These are phyloP conservation scores for Alsophila aescularia DNA, from an alignment of 2,888 invertebrate species.

Conservation along the genomic window DNA sequence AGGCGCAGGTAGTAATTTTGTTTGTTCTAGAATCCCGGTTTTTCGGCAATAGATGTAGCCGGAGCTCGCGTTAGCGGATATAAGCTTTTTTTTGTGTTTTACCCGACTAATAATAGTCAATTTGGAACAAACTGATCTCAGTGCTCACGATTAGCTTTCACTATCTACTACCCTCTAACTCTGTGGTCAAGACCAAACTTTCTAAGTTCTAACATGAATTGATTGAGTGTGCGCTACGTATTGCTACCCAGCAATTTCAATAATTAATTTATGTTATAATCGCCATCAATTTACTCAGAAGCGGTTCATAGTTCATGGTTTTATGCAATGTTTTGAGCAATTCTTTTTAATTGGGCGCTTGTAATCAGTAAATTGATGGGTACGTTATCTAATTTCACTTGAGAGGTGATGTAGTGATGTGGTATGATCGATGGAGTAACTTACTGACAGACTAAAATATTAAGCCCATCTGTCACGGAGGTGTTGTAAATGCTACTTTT, in stretches of 20 bases:
- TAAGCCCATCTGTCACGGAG: slow-evolving; percentile 30
- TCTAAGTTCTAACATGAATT: slow-evolving; percentile 59
- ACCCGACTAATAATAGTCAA: too few species aligned
- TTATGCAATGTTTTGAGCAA: slow-evolving; percentile 51
- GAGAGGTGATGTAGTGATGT: slow-evolving; percentile 13
- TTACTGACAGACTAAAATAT: slow-evolving; percentile 31
- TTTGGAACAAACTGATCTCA: too few species aligned
- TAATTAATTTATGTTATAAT: slow-evolving; percentile 59
- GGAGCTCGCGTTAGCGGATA: too few species aligned
- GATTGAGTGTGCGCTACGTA: slow-evolving; percentile 47
- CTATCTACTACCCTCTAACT: neutral
- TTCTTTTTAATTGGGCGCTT: slow-evolving; percentile 57
- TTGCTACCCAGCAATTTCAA: slow-evolving; percentile 49
- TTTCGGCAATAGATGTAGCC: too few species aligned
- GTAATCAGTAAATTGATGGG: slow-evolving; percentile 44
- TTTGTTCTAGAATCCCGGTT: too few species aligned
- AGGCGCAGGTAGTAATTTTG: too few species aligned
- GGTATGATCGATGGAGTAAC: slow-evolving; percentile 30
- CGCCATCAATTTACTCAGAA: slow-evolving; percentile 51
- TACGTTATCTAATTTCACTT: slow-evolving; percentile 44
- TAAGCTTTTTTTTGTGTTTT: too few species aligned
- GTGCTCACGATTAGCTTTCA: too few species aligned
- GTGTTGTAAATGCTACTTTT: slow-evolving; percentile 34
- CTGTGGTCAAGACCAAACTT: slow-evolving; percentile 40
- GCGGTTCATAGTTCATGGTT: slow-evolving; percentile 63